Evolutionary conservation across 2,888 invertebrate genomes (phyloP).

Genomic region (Meiosimyza decipiens): DNA sequence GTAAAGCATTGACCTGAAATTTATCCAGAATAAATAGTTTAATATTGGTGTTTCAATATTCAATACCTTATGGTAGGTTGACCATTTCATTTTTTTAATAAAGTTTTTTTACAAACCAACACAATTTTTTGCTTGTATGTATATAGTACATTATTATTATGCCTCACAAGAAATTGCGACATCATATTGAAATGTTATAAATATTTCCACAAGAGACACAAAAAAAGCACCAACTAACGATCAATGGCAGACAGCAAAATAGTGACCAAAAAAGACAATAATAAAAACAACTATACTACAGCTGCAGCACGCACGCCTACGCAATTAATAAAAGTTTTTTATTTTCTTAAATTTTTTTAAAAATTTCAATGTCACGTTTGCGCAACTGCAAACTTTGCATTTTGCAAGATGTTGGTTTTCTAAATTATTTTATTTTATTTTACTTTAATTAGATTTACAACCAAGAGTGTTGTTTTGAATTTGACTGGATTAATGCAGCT

Average conservation of each 20-base stretch:
- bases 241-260: background rate
- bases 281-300: background rate
- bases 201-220: too few relatives aligned
- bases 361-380: conserved; percentile 28
- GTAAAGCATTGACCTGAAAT: too few relatives aligned
- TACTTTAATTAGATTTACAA: background rate
- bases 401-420: background rate
- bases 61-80: too few relatives aligned
- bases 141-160: background rate
- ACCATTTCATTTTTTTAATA: too few relatives aligned
- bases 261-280: background rate
- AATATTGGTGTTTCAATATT: too few relatives aligned
- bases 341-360: conserved; percentile 12
- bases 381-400: conserved; percentile 3
- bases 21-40: too few relatives aligned
- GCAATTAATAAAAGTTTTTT: background rate
- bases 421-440: background rate
- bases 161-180: background rate
- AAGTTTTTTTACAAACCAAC: too few relatives aligned
- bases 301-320: background rate
- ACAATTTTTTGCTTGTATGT: conserved; percentile 2
- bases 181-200: too few relatives aligned
- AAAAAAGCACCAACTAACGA: background rate
- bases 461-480: too few relatives aligned
- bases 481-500: background rate